Base-by-base conservation (phyloP, 2,797 vertebrate species). In the Okamejei kenojei region DNA sequence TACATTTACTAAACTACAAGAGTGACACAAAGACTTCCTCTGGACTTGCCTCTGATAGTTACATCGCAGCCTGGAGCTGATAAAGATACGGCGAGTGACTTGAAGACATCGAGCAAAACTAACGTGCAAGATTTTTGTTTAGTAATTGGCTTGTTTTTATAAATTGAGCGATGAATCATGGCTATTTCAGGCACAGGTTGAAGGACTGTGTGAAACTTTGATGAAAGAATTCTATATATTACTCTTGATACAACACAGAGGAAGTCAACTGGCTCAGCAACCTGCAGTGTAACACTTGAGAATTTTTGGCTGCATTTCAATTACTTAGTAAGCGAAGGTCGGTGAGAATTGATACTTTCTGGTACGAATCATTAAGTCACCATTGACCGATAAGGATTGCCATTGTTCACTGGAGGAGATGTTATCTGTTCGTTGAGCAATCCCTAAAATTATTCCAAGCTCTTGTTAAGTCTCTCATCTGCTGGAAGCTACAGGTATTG, bases 201-300 rank as follows among this genome's bases (percentile, higher is more conserved):
- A 90, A 90, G 88, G 38, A 2, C 32, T 71, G n/a, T 45, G 35
- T 73, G 65, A 73, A 68, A 90, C 45, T 73, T 35, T 90, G 65
- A 8, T 90, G 88, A 90, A 90, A 63, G 88, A 90, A 90, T 90
- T 90, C 88, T 90, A 90, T 71, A 90, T 90, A 65, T 90, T 90
- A 73, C 13, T 90, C 88, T 90, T 90, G 88, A 90, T 65, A 90
- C 88, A 73, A 73, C 21, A 73, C 32, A 45, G 61, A 68, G 88
- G 35, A 73, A 65, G 88, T 90, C 88, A 90, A 38, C 88, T 38
- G 65, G 73, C n/a, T 73, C 65, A 90, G 88, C 68, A 90, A 73
- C 23, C 17, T 38, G 35, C 65, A 29, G 35, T 90, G 65, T 71
- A 45, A 90, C 35, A 38, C 65, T 45, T 90, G 88, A 73, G 63